A percentile compares a stretch with the other conserved stretches of the same genome.
Conservation (phyloP, 2,888 invertebrate species). For the Andricus curvator region DNA sequence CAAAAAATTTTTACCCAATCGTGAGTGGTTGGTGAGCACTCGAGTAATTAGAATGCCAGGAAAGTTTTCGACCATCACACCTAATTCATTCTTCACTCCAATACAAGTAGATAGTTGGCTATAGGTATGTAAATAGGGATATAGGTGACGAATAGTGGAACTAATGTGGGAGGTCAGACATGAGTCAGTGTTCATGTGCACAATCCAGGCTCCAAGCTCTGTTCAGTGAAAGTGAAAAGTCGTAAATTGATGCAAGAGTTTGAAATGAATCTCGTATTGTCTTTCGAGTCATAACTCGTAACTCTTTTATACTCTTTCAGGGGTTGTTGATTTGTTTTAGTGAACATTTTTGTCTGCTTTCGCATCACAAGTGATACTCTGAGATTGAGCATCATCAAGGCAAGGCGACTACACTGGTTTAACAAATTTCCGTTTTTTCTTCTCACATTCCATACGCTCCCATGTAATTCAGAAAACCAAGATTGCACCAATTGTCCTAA, state of each 20-base stretch:
- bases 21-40: slow-evolving; percentile 27
- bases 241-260: slow-evolving; percentile 63
- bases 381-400: background rate
- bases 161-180: background rate
- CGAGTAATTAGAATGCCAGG: slow-evolving; percentile 9
- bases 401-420: no score
- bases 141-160: background rate
- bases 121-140: background rate
- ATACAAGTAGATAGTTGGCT: background rate
- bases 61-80: slow-evolving; percentile 13
- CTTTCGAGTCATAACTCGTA: slow-evolving; percentile 48
- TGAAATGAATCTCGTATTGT: slow-evolving; percentile 47
- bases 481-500: background rate
- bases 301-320: background rate
- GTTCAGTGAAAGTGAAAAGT: slow-evolving; percentile 65
- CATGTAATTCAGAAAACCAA: background rate
- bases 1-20: slow-evolving; percentile 31
- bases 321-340: background rate
- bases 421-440: no score
- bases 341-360: no score
- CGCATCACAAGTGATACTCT: background rate
- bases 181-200: background rate
- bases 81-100: background rate
- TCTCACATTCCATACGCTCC: background rate
- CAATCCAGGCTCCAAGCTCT: slow-evolving; percentile 24